Evolutionary conservation across 1,140 invertebrate species (phyloP).

Genomic region (Pseudomyrmex cubaensis): DNA sequence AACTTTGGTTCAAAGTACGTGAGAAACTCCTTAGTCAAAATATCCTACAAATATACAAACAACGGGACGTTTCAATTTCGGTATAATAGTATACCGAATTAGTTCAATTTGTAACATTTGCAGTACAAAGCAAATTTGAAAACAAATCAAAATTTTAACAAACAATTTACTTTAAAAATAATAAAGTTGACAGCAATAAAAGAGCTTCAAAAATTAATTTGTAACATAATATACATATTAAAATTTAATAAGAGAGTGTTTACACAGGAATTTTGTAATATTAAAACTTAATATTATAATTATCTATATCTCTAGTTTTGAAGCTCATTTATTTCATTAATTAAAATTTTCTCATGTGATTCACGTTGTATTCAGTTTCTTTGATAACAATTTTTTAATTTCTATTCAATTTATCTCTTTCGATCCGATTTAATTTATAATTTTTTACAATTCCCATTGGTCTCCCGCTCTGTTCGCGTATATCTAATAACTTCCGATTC

Average conservation of each 20-base stretch:
- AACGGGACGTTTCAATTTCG: slow-evolving; percentile 55
- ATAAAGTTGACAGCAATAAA: no score
- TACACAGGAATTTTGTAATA: no score
- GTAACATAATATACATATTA: no score
- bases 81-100: slow-evolving; percentile 20
- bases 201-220: no score
- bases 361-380: not conserved
- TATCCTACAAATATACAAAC: slow-evolving; percentile 32
- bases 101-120: slow-evolving; percentile 14
- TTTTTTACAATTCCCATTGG: not conserved
- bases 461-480: not conserved
- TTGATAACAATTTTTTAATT: not conserved
- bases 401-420: slow-evolving; percentile 7
- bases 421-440: slow-evolving; percentile 12
- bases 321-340: not conserved
- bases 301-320: not conserved
- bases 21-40: slow-evolving; percentile 54
- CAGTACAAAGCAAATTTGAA: not conserved
- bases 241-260: no score
- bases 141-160: slow-evolving; percentile 2
- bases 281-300: no score
- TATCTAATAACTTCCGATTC: slow-evolving; percentile 13
- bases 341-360: not conserved
- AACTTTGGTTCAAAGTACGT: slow-evolving; percentile 48
- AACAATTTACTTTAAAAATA: not conserved